A percentile compares a stretch with the other conserved stretches of the same genome.
Evolutionary conservation across 2,113 vertebrate genomes (phyloP).

Genomic region (Pelecanus crispus): DNA sequence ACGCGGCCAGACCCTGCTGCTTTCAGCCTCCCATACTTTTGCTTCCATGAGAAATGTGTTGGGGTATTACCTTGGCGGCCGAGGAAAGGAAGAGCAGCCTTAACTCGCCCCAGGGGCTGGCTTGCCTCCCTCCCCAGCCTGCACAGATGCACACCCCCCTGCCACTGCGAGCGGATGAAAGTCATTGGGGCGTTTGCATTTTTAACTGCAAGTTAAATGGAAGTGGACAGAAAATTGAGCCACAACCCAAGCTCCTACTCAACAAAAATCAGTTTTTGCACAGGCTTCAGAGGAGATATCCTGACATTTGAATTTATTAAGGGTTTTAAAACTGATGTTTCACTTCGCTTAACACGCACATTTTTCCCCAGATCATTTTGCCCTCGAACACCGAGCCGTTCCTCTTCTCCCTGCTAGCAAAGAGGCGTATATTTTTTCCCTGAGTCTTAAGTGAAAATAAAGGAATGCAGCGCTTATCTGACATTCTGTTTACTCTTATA

Average conservation of each 20-base stretch:
- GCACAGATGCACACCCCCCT: not conserved
- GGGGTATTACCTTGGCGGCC: not conserved
- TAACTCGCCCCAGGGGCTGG: not conserved
- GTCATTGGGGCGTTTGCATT: not conserved
- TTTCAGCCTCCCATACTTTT: not conserved
- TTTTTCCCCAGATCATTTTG: not conserved
- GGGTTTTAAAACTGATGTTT: not conserved
- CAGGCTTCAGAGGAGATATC: not conserved
- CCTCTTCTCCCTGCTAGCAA: not conserved
- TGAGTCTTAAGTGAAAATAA: conserved; percentile 17
- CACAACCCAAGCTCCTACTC: not conserved
- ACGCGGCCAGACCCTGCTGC: accelerated
- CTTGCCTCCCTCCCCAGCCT: not conserved
- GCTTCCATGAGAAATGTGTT: not conserved
- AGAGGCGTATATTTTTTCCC: not conserved
- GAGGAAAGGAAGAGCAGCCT: not conserved
- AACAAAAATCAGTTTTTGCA: not conserved
- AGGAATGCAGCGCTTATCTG: conserved; percentile 44
- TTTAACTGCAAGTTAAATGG: not conserved
- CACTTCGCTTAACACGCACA: not conserved
- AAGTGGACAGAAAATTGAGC: not conserved
- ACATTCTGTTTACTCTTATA: conserved; percentile 35
- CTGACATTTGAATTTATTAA: not conserved
- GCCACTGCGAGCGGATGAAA: accelerated
- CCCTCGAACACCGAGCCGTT: not conserved